Conservation (phyloP, 2,888 invertebrate genomes). For the Gasteruption jaculator region DNA sequence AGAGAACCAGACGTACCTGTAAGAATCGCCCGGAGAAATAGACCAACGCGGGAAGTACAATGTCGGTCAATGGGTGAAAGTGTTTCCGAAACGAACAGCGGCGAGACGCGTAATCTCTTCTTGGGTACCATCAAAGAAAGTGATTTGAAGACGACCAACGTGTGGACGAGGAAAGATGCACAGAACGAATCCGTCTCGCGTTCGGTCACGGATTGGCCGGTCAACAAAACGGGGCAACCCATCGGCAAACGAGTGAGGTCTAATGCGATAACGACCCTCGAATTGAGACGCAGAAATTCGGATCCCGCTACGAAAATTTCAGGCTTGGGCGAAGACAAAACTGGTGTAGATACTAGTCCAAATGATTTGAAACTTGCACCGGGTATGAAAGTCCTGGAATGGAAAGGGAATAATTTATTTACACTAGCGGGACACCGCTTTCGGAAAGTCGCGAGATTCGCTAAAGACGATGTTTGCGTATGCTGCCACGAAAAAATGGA, state of each 20-base stretch:
- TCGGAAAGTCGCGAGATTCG: constrained; percentile 71
- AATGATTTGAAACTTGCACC: constrained; percentile 53
- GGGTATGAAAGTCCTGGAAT: constrained; percentile 57
- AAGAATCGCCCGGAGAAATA: constrained; percentile 44
- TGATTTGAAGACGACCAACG: constrained; percentile 36
- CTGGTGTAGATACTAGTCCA: constrained; percentile 52
- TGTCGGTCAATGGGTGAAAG: constrained; percentile 50
- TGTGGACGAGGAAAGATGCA: constrained; percentile 36
- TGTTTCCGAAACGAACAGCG: constrained; percentile 31
- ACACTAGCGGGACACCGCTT: constrained; percentile 74
- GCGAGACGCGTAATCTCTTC: constrained; percentile 41
- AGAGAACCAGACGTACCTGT: constrained; percentile 50
- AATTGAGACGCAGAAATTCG: constrained; percentile 67
- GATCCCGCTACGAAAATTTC: constrained; percentile 64
- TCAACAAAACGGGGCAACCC: constrained; percentile 40
- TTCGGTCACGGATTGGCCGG: constrained; percentile 45
- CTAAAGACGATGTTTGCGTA: constrained; percentile 77
- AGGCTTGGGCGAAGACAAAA: constrained; percentile 51
- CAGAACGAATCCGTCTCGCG: constrained; percentile 32
- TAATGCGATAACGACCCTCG: constrained; percentile 50
- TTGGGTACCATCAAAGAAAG: constrained; percentile 47
- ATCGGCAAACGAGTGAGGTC: constrained; percentile 49
- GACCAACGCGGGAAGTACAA: constrained; percentile 44
- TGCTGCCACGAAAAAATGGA: constrained; percentile 79
- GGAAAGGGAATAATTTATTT: constrained; percentile 61